Conservation (phyloP, 2,888 invertebrate species). For the Clitarchus hookeri region DNA sequence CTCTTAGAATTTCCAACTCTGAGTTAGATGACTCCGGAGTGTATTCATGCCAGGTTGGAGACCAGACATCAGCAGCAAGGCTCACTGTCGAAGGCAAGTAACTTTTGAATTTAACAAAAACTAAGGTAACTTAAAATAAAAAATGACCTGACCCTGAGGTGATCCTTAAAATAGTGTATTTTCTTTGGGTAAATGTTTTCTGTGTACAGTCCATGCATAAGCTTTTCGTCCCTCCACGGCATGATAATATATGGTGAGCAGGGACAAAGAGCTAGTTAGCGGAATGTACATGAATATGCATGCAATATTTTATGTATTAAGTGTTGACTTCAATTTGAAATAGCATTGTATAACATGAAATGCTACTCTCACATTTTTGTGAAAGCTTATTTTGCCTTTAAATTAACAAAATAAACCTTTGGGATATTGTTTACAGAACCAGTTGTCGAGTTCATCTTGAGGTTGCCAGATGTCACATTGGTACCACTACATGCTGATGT, state of each 20-base stretch:
- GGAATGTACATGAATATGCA: too few relatives aligned
- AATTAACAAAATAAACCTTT: not conserved
- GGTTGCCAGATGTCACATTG: conserved; percentile 76
- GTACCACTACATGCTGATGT: conserved; percentile 76
- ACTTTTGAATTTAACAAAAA: not conserved
- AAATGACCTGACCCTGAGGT: too few relatives aligned
- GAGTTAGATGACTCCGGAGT: conserved; percentile 77
- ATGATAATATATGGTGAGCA: too few relatives aligned
- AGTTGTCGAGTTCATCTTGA: conserved; percentile 72
- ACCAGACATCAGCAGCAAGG: conserved; percentile 76
- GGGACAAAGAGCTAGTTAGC: too few relatives aligned
- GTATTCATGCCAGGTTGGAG: conserved; percentile 79
- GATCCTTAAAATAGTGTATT: too few relatives aligned
- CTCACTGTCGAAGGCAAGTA: conserved; percentile 71
- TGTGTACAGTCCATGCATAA: too few relatives aligned
- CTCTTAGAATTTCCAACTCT: conserved; percentile 84
- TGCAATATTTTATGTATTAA: too few relatives aligned
- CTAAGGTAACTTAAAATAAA: too few relatives aligned
- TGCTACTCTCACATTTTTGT: not conserved
- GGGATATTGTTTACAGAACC: conserved; percentile 62
- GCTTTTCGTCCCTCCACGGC: too few relatives aligned
- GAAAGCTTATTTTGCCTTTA: not conserved
- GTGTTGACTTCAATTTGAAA: too few relatives aligned
- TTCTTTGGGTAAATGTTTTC: too few relatives aligned
- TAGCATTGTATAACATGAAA: too few relatives aligned